A percentile compares a stretch with the other conserved stretches of the same genome.
Evolutionary conservation across 2,888 invertebrate species (phyloP).

Genomic region (Athalia circularis): DNA sequence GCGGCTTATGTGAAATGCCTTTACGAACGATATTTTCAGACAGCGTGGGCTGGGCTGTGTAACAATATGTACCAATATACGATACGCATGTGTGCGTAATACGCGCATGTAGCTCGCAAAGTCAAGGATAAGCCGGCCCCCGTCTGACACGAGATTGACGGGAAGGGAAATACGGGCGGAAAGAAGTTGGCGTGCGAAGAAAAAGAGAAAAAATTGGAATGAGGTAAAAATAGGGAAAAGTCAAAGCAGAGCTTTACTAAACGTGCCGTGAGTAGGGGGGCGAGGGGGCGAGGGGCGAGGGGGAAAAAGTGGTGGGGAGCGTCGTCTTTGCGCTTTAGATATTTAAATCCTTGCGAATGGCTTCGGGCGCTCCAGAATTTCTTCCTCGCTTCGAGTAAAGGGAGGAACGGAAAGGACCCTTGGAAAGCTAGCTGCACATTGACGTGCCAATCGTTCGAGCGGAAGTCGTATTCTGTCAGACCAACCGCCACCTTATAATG

Average conservation of each 20-base stretch:
- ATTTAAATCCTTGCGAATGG: slow-evolving; percentile 64
- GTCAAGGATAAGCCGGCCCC: slow-evolving; percentile 45
- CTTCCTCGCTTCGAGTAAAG: neutral
- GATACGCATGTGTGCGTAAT: no score
- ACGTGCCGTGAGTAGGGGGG: slow-evolving; percentile 44
- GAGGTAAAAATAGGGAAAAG: slow-evolving; percentile 19
- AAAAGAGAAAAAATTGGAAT: neutral
- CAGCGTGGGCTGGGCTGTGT: no score
- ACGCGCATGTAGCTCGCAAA: neutral
- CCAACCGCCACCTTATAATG: slow-evolving; percentile 48
- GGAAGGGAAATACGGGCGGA: slow-evolving; percentile 45
- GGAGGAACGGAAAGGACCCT: slow-evolving; percentile 11
- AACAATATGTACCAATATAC: no score
- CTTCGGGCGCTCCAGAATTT: slow-evolving; percentile 46
- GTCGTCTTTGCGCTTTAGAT: slow-evolving; percentile 54
- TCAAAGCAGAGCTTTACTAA: slow-evolving; percentile 51
- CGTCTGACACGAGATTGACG: slow-evolving; percentile 58
- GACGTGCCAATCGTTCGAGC: slow-evolving; percentile 60
- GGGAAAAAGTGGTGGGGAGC: neutral
- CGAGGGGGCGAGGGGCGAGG: neutral
- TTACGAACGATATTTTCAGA: no score
- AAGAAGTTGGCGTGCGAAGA: neutral
- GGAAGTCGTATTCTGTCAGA: slow-evolving; percentile 66
- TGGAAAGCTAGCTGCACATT: slow-evolving; percentile 34
- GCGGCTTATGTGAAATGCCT: no score